Evolutionary conservation across 2,888 invertebrate genomes (phyloP), one percentile per base, ranked within the genome.

Genomic region (Chrysodeixis includens): DNA sequence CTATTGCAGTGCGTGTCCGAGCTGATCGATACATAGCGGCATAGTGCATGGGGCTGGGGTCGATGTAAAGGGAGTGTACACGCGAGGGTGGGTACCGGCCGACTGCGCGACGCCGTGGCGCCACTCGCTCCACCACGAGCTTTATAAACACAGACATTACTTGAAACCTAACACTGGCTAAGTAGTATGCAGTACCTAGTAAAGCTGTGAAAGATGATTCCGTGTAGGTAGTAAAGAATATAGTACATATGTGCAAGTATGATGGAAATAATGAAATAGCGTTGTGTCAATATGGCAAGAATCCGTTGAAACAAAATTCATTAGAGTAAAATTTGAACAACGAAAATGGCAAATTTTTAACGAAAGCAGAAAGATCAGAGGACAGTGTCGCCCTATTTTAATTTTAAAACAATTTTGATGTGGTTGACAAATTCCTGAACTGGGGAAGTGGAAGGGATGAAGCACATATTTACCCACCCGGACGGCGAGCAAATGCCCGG

Each of bases 11-110:
- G 83, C 81, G 84, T 87, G 88, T 87, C 87, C 88, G 51, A 84
- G 82, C 86, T 90, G 91, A 93, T 93, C 93, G 90, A 91, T 90
- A 91, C 56, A 35, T 46, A 72, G 73, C 51, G 56, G 58, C 58
- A 16, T 40, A 35, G 61, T 68, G 70, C 61, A 78, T 59, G 58
- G 78, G 78, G 77, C 78, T 79, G 84, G 86, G 86, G 86, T 82
- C 79, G 85, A 71, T 74, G 82, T 81, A 79, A 78, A 82, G 85
- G 84, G 86, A 83, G 83, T 74, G 79, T 76, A 54, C 72, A 78
- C 83, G 85, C 83, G 83, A 82, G 83, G 78, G 74, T 68, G 74
- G 69, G 65, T 30, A 69, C 76, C 72, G 74, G 67, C 76, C 72
- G 74, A 12, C 74, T 20, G 40, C 16, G 67, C 78, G 78, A 74